These are phyloP conservation scores for Adela reaumurella DNA, from an alignment of 2,888 invertebrate genomes.

Conservation along the genomic window DNA sequence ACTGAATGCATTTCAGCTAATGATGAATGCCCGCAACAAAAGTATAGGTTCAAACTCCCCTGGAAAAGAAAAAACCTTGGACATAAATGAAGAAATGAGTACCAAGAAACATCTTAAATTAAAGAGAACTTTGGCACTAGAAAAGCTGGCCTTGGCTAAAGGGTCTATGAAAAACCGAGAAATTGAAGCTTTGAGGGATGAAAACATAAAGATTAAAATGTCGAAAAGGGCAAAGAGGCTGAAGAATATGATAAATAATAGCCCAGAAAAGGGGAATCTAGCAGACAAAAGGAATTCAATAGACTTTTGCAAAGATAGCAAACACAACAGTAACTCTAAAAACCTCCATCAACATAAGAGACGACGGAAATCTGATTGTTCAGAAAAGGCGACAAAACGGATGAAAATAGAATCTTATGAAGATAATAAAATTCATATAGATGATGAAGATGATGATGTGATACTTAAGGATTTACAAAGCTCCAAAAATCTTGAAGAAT, in stretches of 20 bases:
- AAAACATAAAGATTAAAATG: constrained; percentile 54
- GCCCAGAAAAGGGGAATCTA: constrained; percentile 15
- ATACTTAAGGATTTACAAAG: no score
- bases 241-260: constrained; percentile 38
- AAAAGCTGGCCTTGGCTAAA: constrained; percentile 63
- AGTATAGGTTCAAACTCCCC: constrained; percentile 61
- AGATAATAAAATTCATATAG: background rate
- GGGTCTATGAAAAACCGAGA: constrained; percentile 58
- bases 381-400: constrained; percentile 4
- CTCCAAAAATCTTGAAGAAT: no score
- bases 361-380: background rate
- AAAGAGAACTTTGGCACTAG: constrained; percentile 50
- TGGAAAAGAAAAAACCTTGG: constrained; percentile 44
- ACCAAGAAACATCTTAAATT: constrained; percentile 29
- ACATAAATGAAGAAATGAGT: constrained; percentile 22
- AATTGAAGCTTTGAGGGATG: constrained; percentile 51
- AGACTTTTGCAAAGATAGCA: constrained; percentile 9
- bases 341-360: no score
- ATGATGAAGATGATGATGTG: background rate
- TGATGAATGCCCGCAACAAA: constrained; percentile 66
- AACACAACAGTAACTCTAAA: constrained; percentile 5
- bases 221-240: constrained; percentile 59
- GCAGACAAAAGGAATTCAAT: no score
- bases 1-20: constrained; percentile 59
- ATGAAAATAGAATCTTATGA: background rate